Conservation (phyloP, 2,797 vertebrate genomes). For the Enteromius paludinosus region DNA sequence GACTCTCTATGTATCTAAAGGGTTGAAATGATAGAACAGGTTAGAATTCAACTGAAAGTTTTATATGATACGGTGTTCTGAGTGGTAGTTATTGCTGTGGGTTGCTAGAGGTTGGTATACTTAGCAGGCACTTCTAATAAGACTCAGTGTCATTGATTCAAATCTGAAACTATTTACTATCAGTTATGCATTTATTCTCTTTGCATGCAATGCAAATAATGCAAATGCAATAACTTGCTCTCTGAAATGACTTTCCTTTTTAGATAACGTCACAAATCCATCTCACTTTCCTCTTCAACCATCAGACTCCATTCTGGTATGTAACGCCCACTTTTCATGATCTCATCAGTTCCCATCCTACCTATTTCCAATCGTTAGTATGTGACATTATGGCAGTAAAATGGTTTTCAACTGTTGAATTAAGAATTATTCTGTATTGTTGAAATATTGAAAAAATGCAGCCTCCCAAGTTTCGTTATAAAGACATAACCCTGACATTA, state of each 20-base stretch:
- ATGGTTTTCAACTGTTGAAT: not conserved
- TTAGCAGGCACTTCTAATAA: not conserved
- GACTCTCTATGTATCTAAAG: conserved; percentile 81
- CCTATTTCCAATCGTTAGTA: not conserved
- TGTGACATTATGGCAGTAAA: not conserved
- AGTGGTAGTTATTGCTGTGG: not conserved
- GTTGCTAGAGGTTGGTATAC: not conserved
- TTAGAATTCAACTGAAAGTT: not conserved
- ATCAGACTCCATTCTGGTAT: not conserved
- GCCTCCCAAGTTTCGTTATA: too few species aligned
- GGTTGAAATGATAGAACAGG: conserved; percentile 14
- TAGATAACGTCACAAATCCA: not conserved
- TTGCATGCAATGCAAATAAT: too few species aligned
- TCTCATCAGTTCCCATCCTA: not conserved
- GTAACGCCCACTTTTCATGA: not conserved
- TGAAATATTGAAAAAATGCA: not conserved
- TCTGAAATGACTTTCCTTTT: not conserved
- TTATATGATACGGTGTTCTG: not conserved
- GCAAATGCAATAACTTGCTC: not conserved
- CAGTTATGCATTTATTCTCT: not conserved
- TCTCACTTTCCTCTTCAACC: not conserved
- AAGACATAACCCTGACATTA: not conserved
- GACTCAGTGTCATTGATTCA: not conserved
- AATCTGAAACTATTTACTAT: not conserved
- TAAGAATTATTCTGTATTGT: not conserved